Base-by-base conservation (phyloP, 64 coral and sea anemone genomes). In the Pachyseris speciosa region DNA sequence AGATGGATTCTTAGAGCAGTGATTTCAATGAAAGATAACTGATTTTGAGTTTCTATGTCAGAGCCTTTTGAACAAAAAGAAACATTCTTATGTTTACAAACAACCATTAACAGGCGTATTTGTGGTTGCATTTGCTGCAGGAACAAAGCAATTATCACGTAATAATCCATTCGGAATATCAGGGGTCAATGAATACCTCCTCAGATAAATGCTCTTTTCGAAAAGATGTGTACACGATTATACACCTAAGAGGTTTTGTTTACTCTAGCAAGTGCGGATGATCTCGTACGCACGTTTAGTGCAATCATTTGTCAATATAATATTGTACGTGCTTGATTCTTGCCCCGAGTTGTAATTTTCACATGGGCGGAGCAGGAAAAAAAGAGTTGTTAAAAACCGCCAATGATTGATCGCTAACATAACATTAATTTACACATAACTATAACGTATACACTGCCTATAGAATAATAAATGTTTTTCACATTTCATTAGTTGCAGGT, bases 131-230 rank as follows among this genome's bases (percentile, higher is more conserved):
- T 74, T 48, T 13, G 11, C 17, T 47, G 11, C 9, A 2, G 16
- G 32, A 52, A 31, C 44, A 77, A 50, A 32, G 27, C 32, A 50
- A 77, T 77, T 77, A 77, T 19, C 74, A 77, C 74, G 16, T 77
- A 20, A 53, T 10, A 49, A 77, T 16, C 74, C 47, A 32, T 52
- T 77, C 12, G 7, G 12, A 77, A 31, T n/a, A n/a, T n/a, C n/a
- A n/a, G n/a, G n/a, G n/a, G n/a, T n/a, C n/a, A n/a, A n/a, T n/a
- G n/a, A n/a, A n/a, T n/a, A n/a, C n/a, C n/a, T n/a, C 27, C n/a
- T 48, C 22, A 24, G 44, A 47, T 74, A 64, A 64, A 28, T 59
- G 7, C 55, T n/a, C 8, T 65, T 65, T 29, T 26, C 30, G 0
- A 32, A 65, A 65, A 65, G 44, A 57, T 16, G 6, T 16, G 52